Base-by-base conservation (phyloP, 1,140 invertebrate species). In the Temnothorax curvispinosus region DNA sequence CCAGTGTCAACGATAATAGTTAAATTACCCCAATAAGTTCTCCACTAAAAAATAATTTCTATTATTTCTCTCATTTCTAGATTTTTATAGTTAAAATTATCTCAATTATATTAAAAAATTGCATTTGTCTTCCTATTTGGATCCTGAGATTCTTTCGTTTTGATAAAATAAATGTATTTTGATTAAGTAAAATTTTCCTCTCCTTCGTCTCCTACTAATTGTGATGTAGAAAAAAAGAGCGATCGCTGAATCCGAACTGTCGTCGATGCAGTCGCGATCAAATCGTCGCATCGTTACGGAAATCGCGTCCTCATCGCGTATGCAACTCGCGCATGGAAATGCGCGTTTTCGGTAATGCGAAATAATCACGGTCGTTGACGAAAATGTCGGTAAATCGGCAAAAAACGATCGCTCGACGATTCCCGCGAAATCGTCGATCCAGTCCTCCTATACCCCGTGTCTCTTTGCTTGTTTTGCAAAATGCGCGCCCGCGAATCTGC, bases 281-380 rank as follows among this genome's bases (percentile, higher is more conserved):
- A 56, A 58, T 67, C 13, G 32, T 44, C 4, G 21, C 7, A 32
- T 44, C 4, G 41, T 50, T 18, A 21, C 65, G 80, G 27, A 72
- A 84, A 74, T 75, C n/a, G 54, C 32, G 35, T 47, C 32, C 41
- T 82, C 3, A 38, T 82, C 60, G 21, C 18, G 27, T 21, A 75
- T 60, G 80, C 69, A 38, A 11, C 18, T 35, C 27, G 54, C 54
- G 52, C 27, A 18, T 11, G 18, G 18, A 18, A 52, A 35, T 54
- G 13, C 62, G 62, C 54, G 13, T 60, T 75, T 60, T 60, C 27
- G 32, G 41, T 82, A 74, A 82, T 82, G 21, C 41, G 65, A 74
- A 82, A 74, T 82, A 74, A 82, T 82, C 80, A 47, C 18, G 67
- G 50, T 54, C n/a, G 77, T 56, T 15, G 62, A 11, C 8, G 41